These are phyloP conservation scores for Mactra quadrangularis DNA, from an alignment of 1,140 invertebrate species.

Conservation along the genomic window DNA sequence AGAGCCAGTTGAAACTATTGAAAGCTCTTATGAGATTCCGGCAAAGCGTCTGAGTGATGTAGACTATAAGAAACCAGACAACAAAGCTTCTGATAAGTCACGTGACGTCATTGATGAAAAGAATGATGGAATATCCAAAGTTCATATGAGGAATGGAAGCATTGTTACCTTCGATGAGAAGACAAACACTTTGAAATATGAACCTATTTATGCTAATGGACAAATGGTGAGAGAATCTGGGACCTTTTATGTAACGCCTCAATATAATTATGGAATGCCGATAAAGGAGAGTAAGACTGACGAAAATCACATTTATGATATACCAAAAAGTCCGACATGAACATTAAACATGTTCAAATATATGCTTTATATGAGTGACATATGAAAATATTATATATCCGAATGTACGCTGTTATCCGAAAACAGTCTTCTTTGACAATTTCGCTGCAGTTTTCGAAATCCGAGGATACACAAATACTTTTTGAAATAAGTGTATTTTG, in stretches of 20 bases:
- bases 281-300: not conserved
- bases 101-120: not conserved
- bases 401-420: too few relatives aligned
- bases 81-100: not conserved
- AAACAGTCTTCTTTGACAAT: too few relatives aligned
- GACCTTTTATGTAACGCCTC: conserved; percentile 4
- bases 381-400: too few relatives aligned
- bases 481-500: too few relatives aligned
- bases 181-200: conserved; percentile 9
- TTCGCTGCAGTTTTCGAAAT: too few relatives aligned
- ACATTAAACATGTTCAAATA: too few relatives aligned
- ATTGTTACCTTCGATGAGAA: conserved; percentile 18
- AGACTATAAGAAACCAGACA: too few relatives aligned
- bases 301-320: conserved; percentile 28
- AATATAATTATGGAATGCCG: not conserved
- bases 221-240: not conserved
- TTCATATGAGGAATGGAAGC: conserved; percentile 25
- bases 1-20: not conserved
- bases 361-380: too few relatives aligned
- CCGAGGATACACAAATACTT: too few relatives aligned
- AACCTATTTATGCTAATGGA: conserved; percentile 18
- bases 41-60: not conserved
- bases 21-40: conserved; percentile 15
- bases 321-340: not conserved
- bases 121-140: not conserved